A percentile compares a stretch with the other conserved stretches of the same genome.
These are phyloP conservation scores for Cryptotermes secundus DNA, from an alignment of 1,140 invertebrate genomes.

Conservation along the genomic window DNA sequence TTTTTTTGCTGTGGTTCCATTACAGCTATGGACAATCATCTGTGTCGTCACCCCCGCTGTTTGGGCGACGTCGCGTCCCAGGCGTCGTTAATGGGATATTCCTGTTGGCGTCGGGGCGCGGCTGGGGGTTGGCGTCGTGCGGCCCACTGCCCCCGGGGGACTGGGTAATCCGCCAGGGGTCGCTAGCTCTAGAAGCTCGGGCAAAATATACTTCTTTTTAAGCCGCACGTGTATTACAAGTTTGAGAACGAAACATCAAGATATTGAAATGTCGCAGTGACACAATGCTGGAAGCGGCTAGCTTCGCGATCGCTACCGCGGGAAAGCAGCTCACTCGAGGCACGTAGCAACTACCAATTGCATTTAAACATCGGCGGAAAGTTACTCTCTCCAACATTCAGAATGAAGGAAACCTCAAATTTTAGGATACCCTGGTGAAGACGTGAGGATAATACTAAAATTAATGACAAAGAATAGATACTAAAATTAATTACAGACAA, in stretches of 20 bases:
- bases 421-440: no score
- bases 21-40: conserved; percentile 1
- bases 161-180: neutral
- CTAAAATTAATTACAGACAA: no score
- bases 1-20: neutral
- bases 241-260: neutral
- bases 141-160: neutral
- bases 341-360: no score
- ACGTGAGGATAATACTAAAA: no score
- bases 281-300: neutral
- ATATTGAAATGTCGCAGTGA: neutral
- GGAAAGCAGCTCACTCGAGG: no score
- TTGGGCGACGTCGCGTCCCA: conserved; percentile 17
- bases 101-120: conserved; percentile 29
- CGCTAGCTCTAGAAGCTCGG: neutral
- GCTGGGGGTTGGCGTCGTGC: conserved; percentile 20
- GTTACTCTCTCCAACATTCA: no score
- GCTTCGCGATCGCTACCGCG: no score
- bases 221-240: neutral
- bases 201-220: conserved; percentile 16
- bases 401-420: no score
- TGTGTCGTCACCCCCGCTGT: neutral
- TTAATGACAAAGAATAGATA: no score
- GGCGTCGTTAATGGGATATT: conserved; percentile 33
- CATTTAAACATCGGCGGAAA: no score